Evolutionary conservation across 2,888 invertebrate genomes (phyloP), one percentile per base, ranked within the genome.

Genomic region (Brachylomia viminalis): DNA sequence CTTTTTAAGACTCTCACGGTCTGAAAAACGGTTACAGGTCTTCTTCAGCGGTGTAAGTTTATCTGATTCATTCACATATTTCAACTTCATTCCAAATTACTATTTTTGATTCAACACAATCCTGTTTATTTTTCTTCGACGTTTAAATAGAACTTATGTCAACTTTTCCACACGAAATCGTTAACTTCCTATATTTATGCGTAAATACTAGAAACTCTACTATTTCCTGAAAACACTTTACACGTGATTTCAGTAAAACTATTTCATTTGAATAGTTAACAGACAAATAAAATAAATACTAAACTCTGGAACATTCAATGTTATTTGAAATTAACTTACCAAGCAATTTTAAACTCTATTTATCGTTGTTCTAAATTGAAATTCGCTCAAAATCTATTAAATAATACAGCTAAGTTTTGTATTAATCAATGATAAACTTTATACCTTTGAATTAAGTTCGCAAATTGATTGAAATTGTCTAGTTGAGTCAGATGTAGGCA

Each of bases 271-370:
- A 72, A 69, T 56, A 72, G 23, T 65, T 65, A 45, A 74, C 82
- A 66, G 65, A 42, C 59, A 77, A 62, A 49, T 75, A 42, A 82
- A 66, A 58, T 72, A 87, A 87, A 85, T 82, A 81, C 64, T 58
- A 45, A 73, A 76, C 62, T 77, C 49, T 13, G 6, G 23, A 72
- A 54, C 61, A 65, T 68, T 75, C 58, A 75, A 62, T 68, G 68
- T 49, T 72, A 79, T 84, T 62, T 45, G 38, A 61, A 73, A 64
- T 56, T 13, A 45, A 33, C 1, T 54, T 38, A 20, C 23, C 58
- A 58, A 54, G 10, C 64, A 38, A 79, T 59, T 73, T 58, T 38
- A 20, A 49, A 70, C 72, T 49, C 67, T 85, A 69, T 64, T 20
- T 20, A 0, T n/a, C 1, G 54, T 13, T n/a, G 0, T 0, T 30